Conservation (phyloP, 2,113 vertebrate species). For the Oreotrochilus melanogaster region DNA sequence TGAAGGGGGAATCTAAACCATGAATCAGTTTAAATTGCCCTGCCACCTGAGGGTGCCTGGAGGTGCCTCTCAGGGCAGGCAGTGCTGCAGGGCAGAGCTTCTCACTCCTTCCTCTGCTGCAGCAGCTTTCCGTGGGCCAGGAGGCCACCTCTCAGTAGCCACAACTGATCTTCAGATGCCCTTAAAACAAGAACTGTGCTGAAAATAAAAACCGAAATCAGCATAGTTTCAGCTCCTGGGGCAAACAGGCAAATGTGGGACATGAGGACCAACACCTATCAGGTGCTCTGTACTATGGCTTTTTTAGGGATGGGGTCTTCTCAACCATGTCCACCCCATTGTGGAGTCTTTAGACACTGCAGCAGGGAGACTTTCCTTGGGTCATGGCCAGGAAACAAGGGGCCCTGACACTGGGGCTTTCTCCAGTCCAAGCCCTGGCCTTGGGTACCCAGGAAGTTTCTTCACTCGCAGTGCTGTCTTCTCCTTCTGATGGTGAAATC, state of each 20-base stretch:
- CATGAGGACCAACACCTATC: accelerated
- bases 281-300: not conserved
- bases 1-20: not conserved
- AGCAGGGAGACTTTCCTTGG: not conserved
- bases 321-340: accelerated
- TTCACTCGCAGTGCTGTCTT: not conserved
- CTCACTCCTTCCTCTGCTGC: not conserved
- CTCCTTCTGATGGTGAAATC: not conserved
- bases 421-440: not conserved
- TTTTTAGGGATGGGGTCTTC: not conserved
- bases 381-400: not conserved
- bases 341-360: not conserved
- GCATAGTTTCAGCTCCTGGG: not conserved
- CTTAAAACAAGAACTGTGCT: not conserved
- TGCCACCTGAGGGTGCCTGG: not conserved
- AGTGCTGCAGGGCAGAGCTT: not conserved
- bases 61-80: not conserved
- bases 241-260: accelerated
- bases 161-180: not conserved
- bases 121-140: not conserved
- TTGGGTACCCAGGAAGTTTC: not conserved
- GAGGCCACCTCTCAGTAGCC: not conserved
- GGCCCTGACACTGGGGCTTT: accelerated
- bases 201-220: not conserved
- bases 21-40: not conserved